Evolutionary conservation across 2,113 vertebrate genomes (phyloP).

Genomic region (Megaceryle torquata): DNA sequence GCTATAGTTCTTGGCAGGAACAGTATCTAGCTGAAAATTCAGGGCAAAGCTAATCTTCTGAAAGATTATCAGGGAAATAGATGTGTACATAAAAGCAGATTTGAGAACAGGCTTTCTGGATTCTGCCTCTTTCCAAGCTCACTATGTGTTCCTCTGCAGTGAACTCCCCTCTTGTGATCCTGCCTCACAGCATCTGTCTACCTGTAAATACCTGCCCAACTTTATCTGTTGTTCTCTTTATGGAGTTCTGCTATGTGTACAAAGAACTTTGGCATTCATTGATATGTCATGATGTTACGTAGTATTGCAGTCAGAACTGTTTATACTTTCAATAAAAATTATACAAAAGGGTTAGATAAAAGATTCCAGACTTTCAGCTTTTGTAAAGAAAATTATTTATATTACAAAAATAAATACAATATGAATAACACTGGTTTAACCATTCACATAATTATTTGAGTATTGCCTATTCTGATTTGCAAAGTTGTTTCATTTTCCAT

Average conservation of each 20-base stretch:
- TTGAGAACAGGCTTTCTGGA: not conserved
- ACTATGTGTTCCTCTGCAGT: not conserved
- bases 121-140: not conserved
- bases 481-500: not conserved
- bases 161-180: not conserved
- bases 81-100: not conserved
- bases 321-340: not conserved
- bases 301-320: not conserved
- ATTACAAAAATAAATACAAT: not conserved
- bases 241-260: not conserved
- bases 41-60: not conserved
- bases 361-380: not conserved
- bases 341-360: not conserved
- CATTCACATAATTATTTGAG: not conserved
- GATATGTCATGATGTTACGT: not conserved
- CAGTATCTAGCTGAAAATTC: not conserved
- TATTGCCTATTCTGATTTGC: not conserved
- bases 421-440: not conserved
- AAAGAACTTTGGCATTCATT: not conserved
- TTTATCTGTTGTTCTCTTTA: not conserved
- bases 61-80: not conserved
- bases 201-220: not conserved
- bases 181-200: not conserved
- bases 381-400: not conserved
- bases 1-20: not conserved